These are phyloP conservation scores for Chiridota heheva DNA, from an alignment of 35 echinoderm and acorn worm species.

Conservation along the genomic window DNA sequence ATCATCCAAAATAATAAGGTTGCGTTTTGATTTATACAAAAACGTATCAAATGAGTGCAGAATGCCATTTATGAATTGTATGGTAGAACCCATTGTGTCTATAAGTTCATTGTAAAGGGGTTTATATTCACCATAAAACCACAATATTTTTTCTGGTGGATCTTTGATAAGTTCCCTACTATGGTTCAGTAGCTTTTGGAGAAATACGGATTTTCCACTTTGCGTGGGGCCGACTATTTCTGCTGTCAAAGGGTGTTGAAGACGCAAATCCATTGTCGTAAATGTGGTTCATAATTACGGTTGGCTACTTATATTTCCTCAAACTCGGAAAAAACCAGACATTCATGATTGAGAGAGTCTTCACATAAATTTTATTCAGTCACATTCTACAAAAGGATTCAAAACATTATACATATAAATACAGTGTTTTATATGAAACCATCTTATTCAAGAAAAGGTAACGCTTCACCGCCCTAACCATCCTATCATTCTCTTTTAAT, in stretches of 20 bases:
- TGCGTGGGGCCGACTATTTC: background rate
- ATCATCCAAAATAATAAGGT: too few species aligned
- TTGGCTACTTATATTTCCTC: background rate
- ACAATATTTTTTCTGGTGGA: background rate
- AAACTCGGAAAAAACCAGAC: background rate
- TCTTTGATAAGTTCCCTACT: background rate
- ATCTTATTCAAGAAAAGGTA: background rate
- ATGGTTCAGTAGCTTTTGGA: background rate
- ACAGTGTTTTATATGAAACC: background rate
- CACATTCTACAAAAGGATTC: background rate
- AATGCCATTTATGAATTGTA: background rate
- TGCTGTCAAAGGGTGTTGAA: background rate
- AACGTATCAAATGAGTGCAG: background rate
- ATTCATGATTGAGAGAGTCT: background rate
- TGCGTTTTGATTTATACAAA: too few species aligned
- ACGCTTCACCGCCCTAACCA: background rate
- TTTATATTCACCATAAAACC: background rate
- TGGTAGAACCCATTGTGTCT: background rate
- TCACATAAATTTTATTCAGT: background rate
- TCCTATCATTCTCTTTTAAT: too few species aligned
- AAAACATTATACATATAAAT: background rate
- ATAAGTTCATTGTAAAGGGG: background rate
- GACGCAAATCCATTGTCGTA: background rate
- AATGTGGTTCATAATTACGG: background rate
- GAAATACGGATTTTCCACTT: background rate